phyloP scores from a whole-genome alignment of 2,888 invertebrate genomes.

The Lasioglossum malachurum region DNA sequence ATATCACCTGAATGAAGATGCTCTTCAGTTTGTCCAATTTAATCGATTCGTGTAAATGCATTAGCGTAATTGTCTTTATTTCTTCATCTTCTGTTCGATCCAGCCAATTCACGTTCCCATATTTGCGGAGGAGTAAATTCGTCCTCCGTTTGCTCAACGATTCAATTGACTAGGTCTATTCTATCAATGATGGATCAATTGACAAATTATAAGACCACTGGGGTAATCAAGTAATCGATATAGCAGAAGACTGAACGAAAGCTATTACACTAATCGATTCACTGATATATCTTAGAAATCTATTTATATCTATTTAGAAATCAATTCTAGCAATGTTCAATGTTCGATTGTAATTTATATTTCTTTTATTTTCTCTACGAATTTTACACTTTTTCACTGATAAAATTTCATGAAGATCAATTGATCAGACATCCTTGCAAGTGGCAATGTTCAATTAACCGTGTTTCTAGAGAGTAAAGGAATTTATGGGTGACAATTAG shows the following conservation, averaged over 20 bases:
- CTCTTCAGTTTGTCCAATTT: background rate
- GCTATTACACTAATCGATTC: background rate
- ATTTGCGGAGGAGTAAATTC: slow-evolving; percentile 34
- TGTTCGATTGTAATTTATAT: background rate
- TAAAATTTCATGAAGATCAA: background rate
- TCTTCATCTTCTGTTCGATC: background rate
- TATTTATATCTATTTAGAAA: background rate
- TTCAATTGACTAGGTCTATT: slow-evolving; percentile 40
- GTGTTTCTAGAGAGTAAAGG: background rate
- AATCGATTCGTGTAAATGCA: background rate
- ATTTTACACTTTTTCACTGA: background rate
- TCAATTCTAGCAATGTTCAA: background rate
- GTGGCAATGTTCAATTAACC: background rate
- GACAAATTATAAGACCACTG: slow-evolving; percentile 33
- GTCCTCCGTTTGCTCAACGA: slow-evolving; percentile 28
- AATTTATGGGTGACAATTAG: background rate
- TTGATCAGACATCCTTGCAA: background rate
- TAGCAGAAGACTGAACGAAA: slow-evolving; percentile 14
- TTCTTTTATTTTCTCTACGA: background rate
- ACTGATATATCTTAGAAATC: no score
- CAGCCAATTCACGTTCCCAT: slow-evolving; percentile 3
- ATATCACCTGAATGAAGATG: background rate
- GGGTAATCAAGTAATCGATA: slow-evolving; percentile 24
- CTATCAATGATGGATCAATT: slow-evolving; percentile 53
- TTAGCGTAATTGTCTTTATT: background rate